These are phyloP conservation scores for Steinernema scapterisci DNA, from an alignment of 2,888 invertebrate species.

Conservation along the genomic window DNA sequence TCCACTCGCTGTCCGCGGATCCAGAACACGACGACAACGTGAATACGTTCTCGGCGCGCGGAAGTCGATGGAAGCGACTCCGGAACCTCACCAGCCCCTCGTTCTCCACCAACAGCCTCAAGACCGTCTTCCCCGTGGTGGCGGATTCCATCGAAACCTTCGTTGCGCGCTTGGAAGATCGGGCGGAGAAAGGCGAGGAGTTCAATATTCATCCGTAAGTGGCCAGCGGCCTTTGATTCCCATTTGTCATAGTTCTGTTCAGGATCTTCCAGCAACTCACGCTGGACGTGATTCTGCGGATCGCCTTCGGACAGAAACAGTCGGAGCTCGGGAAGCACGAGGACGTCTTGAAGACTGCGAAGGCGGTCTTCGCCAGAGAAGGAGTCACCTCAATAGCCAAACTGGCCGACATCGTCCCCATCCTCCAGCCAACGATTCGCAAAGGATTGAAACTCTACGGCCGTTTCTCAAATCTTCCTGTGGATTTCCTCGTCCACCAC, in stretches of 20 bases:
- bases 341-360: too few relatives aligned
- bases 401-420: not conserved
- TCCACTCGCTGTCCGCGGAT: not conserved
- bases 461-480: too few relatives aligned
- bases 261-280: constrained; percentile 50
- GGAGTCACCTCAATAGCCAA: not conserved
- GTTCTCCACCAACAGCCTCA: not conserved
- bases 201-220: not conserved
- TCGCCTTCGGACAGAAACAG: constrained; percentile 48
- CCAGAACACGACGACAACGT: not conserved
- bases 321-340: too few relatives aligned
- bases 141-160: not conserved
- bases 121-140: not conserved
- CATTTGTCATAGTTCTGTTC: too few relatives aligned
- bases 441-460: not conserved
- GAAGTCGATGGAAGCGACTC: not conserved
- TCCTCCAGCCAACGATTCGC: not conserved
- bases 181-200: not conserved
- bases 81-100: not conserved
- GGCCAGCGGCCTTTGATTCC: not conserved
- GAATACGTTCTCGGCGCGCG: not conserved
- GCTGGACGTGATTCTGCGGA: constrained; percentile 47
- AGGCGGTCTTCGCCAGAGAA: not conserved
- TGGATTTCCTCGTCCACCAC: too few relatives aligned
- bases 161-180: not conserved